Percentiles rank a stretch among this genome's conserved stretches.
These are phyloP conservation scores for Sycophila sp. DNA, from an alignment of 1,140 invertebrate species.

Conservation along the genomic window DNA sequence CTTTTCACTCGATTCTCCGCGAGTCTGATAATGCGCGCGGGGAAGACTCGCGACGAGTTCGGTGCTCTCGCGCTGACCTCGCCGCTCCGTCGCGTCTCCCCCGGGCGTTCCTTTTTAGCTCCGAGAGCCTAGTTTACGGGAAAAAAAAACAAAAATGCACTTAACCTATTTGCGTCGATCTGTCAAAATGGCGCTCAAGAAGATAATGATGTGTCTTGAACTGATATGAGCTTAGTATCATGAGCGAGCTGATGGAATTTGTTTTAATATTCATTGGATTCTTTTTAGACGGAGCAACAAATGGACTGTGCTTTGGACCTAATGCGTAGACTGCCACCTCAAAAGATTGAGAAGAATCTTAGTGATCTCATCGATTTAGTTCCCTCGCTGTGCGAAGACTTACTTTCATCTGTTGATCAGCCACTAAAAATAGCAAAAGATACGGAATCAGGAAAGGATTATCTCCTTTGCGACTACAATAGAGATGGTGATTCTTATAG, in stretches of 20 bases:
- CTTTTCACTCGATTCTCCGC: background rate
- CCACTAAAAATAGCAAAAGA: constrained; percentile 98
- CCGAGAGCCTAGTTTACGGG: background rate
- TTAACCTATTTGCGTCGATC: constrained; percentile 35
- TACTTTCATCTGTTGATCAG: constrained; percentile 98
- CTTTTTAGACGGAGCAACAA: constrained; percentile 91
- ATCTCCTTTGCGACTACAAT: constrained; percentile 98
- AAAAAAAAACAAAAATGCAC: constrained; percentile 20
- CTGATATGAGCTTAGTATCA: background rate
- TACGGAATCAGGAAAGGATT: constrained; percentile 94
- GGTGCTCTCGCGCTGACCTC: background rate
- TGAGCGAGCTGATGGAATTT: background rate
- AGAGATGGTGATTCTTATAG: constrained; percentile 98
- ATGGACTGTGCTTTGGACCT: constrained; percentile 98
- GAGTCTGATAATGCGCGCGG: no score
- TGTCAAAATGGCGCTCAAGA: constrained; percentile 52
- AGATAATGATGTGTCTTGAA: constrained; percentile 2
- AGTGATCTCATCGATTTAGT: constrained; percentile 97
- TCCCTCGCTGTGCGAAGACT: constrained; percentile 94
- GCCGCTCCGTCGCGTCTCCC: background rate
- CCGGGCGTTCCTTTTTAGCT: background rate
- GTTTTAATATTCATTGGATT: constrained; percentile 33
- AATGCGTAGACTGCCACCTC: constrained; percentile 97
- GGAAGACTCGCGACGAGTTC: no score
- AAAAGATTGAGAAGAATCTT: constrained; percentile 98